Evolutionary conservation across 1,140 invertebrate species (phyloP).

Genomic region (Rhyzopertha dominica): DNA sequence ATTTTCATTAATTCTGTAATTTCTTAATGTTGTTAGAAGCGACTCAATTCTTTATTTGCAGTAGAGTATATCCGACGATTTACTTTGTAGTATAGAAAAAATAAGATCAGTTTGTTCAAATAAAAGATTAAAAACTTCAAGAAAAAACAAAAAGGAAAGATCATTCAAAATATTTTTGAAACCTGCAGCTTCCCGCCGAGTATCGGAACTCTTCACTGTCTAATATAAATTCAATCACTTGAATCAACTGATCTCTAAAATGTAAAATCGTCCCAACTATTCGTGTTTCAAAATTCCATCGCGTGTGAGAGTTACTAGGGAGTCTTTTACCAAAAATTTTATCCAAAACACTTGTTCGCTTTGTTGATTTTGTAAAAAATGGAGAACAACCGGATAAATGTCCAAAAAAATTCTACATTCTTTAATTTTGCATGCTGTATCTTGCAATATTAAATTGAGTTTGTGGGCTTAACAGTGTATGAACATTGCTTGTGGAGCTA

Average conservation of each 20-base stretch:
- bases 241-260: not conserved
- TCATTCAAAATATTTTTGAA: constrained; percentile 4
- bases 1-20: constrained; percentile 3
- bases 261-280: constrained; percentile 4
- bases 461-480: constrained; percentile 39
- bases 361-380: constrained; percentile 14
- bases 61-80: constrained; percentile 8
- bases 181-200: not conserved
- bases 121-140: constrained; percentile 3
- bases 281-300: constrained; percentile 13
- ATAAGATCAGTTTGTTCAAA: constrained; percentile 13
- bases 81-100: constrained; percentile 8
- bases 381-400: constrained; percentile 7
- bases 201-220: not conserved
- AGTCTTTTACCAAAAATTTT: constrained; percentile 1
- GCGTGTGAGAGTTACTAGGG: not conserved
- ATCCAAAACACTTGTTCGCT: not conserved
- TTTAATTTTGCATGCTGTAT: constrained; percentile 24
- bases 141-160: constrained; percentile 1
- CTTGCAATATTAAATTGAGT: constrained; percentile 35
- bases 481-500: constrained; percentile 31
- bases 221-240: constrained; percentile 14
- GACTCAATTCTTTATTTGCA: constrained; percentile 6
- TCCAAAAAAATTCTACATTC: constrained; percentile 30
- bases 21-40: constrained; percentile 3